Base-by-base conservation (phyloP, 2,797 vertebrate genomes). In the Ptychadena robeensis region DNA sequence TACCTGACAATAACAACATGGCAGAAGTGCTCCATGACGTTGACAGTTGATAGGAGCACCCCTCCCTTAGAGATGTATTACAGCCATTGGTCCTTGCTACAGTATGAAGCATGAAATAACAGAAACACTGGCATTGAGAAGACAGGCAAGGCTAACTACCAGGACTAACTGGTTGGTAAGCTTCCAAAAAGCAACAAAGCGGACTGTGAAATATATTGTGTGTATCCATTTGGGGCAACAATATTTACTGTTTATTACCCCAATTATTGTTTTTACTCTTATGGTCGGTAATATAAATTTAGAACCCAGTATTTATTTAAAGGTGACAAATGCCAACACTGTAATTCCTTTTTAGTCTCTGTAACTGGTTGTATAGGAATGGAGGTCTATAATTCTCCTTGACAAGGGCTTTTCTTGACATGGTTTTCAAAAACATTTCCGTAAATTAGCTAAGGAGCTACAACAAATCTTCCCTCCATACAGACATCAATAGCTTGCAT, bases 401-500 rank as follows among this genome's bases (percentile, higher is more conserved):
- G 22, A 22, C 44, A 53, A 53, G 44, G 15, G 15, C 44, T 53
- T 53, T n/a, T 53, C 18, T 18, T 53, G 44, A 53, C 44, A 53
- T 22, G 18, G 18, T 53, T 53, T 53, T 53, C 44, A n/a, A 53
- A 66, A 35, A 15, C n/a, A 35, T 67, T 37, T 22, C 31, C 22
- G 65, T 35, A 67, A 67, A 67, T 67, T 9, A 34, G n/a, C 31
- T n/a, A 9, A 34, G 34, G 31, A 10, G 32, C 18, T 67, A 22
- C 32, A 35, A 35, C 22, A 67, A 67, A 35, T 35, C 65, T 35
- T 35, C 31, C 25, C 65, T 34, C 22, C n/a, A 27, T 22, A n/a
- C 65, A 4, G 15, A 67, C 31, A 67, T 67, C 65, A 67, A 35
- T 35, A 22, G 18, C 65, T 22, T 67, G 65, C 65, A 35, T 67